Evolutionary conservation across 2,888 invertebrate genomes (phyloP), one percentile per base, ranked within the genome.

Genomic region (Apotomis turbidana): DNA sequence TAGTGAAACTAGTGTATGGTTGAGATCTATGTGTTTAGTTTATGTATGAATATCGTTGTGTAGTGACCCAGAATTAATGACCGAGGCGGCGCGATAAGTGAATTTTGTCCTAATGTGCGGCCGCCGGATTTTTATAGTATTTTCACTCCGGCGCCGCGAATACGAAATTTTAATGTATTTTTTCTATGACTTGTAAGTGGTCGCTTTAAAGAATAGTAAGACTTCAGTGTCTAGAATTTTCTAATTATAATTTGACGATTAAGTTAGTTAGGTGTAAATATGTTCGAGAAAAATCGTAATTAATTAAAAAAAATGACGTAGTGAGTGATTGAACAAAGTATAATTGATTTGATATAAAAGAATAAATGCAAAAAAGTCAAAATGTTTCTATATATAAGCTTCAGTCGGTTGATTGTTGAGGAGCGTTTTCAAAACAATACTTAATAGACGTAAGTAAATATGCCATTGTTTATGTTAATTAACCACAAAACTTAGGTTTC

Each of bases 211-310:
- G 59, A 54, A 46, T 63, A 59, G 72, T 63, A 68, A 63, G 72
- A 72, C 72, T 68, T 15, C 58, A 46, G 44, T 57, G 72, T 72
- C 68, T 72, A 52, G 57, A 61, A 41, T 63, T 68, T 66, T 68
- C 58, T 72, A 68, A 72, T 68, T 72, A 52, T 72, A 68, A 72
- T 68, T 72, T 72, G 72, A 72, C 57, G n/a, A 57, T 27, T 72
- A 72, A 72, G 72, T 59, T 71, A 72, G 72, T 72, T 72, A 72
- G 72, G 68, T 72, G 72, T 72, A 72, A 68, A 72, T 72, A 72
- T 72, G 68, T 68, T 72, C 72, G 72, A 72, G 58, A 71, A 44
- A 68, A 68, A 72, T 68, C 68, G 72, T 72, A 72, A 72, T 72
- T 63, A 72, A 68, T 72, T 12, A 71, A 68, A 72, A 68, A 71